Evolutionary conservation across 2,888 invertebrate genomes (phyloP), one percentile per base, ranked within the genome.

Genomic region (Balanococcus diminutus): DNA sequence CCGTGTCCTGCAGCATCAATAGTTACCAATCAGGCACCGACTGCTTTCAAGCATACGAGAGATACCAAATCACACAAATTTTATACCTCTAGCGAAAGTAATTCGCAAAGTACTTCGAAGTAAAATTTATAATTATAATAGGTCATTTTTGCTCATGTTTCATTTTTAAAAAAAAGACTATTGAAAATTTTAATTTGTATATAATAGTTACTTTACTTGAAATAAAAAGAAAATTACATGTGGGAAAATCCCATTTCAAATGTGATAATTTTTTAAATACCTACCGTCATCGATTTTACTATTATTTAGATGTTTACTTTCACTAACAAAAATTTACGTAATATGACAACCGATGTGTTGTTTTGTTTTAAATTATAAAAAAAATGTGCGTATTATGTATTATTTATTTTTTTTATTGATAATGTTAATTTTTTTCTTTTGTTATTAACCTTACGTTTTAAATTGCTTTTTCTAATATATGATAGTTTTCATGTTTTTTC

Each of bases 11-110:
- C 95, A 46, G 92, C 95, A 42, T 91, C 95, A 87, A 92, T 96
- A 86, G 94, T 96, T 89, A 92, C 93, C 56, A 93, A 94, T 86
- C 88, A 88, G 86, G 88, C 88, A 79, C 92, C 93, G 87, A 93
- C 95, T 86, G 95, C 95, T 22, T 96, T 94, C 90, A 95, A 95
- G 90, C 96, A 96, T 89, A 95, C 95, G 32, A 92, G 96, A 87
- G 95, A 96, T 90, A 95, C 96, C 14, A 94, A 94, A 88, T 94
- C 95, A 89, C 96, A 96, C 90, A 95, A 95, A 90, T 96, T 95
- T 90, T 96, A 95, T 89, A 92, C 95, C 89, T 92, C 94, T 1
- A 92, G 56, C n/a, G 56, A 83, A 4, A 46, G 25, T 61, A 83
- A 28, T 25, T 51, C 82, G 6, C 28, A 28, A 79, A 36, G 19